A percentile compares a stretch with the other conserved stretches of the same genome.
Conservation (phyloP, 2,797 vertebrate genomes). For the Picus viridis region DNA sequence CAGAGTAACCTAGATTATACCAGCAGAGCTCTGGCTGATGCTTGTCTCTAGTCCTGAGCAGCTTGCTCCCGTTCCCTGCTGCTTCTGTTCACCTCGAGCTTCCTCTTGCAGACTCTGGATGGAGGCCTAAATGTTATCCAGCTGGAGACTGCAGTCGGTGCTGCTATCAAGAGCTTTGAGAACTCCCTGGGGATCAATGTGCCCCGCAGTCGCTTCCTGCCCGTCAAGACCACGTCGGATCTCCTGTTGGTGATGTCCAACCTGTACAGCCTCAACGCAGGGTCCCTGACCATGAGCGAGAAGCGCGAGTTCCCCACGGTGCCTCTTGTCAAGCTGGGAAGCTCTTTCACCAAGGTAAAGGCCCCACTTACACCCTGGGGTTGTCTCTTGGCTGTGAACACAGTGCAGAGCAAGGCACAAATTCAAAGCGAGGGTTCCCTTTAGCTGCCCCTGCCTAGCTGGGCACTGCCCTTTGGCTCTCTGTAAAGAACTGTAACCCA, state of each 20-base stretch:
- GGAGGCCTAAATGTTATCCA: conserved; percentile 96
- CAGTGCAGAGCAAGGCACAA: background rate
- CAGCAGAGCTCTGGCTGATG: background rate
- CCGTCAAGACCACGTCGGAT: conserved; percentile 97
- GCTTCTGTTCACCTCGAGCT: accelerated
- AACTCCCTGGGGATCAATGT: conserved; percentile 97
- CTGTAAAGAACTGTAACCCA: background rate
- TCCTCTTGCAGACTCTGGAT: conserved; percentile 87
- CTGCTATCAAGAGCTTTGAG: conserved; percentile 97
- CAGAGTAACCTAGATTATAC: too few species aligned
- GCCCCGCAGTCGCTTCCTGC: conserved; percentile 96
- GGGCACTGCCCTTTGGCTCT: background rate
- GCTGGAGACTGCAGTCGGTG: conserved; percentile 97
- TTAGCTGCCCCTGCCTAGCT: background rate
- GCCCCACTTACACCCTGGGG: too few species aligned
- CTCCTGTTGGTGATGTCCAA: conserved; percentile 98
- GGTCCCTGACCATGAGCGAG: conserved; percentile 95
- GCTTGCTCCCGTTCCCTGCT: background rate
- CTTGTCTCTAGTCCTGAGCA: accelerated
- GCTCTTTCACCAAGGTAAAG: conserved; percentile 95
- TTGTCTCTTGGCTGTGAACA: background rate
- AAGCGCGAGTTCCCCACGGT: conserved; percentile 96
- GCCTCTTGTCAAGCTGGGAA: conserved; percentile 96
- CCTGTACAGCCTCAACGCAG: conserved; percentile 95
- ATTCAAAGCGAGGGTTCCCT: background rate